These are phyloP conservation scores for Oryctes rhinoceros DNA, from an alignment of 1,140 invertebrate genomes.

Conservation along the genomic window DNA sequence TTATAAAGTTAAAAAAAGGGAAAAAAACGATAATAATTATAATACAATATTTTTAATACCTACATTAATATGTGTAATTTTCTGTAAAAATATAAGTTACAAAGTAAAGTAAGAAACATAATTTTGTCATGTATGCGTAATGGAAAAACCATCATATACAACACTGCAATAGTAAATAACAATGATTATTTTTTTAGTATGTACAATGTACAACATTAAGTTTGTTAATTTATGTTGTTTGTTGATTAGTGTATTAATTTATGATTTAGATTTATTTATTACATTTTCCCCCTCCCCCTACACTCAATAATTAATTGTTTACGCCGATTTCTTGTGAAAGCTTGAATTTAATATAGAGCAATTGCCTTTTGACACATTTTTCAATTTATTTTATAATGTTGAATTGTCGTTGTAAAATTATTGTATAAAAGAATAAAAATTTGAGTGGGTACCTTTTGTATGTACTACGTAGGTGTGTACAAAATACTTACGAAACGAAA, in stretches of 20 bases:
- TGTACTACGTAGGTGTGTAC: constrained; percentile 31
- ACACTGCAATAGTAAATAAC: constrained; percentile 52
- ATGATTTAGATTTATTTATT: constrained; percentile 43
- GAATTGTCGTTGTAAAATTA: background rate
- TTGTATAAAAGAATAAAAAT: background rate
- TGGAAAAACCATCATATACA: constrained; percentile 28
- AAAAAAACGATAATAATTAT: constrained; percentile 7
- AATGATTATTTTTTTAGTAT: constrained; percentile 53
- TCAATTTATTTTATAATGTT: background rate
- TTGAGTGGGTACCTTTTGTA: constrained; percentile 30
- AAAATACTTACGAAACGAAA: background rate
- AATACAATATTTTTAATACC: constrained; percentile 33
- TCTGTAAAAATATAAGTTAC: constrained; percentile 30
- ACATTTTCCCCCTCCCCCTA: constrained; percentile 14
- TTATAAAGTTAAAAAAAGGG: constrained; percentile 8
- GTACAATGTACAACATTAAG: constrained; percentile 53
- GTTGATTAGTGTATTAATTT: constrained; percentile 43
- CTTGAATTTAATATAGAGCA: background rate
- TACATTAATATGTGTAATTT: constrained; percentile 33
- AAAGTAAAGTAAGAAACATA: constrained; percentile 10
- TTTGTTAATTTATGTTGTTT: constrained; percentile 52
- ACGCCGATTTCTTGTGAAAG: background rate
- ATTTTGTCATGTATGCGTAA: background rate
- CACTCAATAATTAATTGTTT: background rate
- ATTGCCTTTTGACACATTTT: background rate